Base-by-base conservation (phyloP, 23 tunicate genomes). In the Diplosoma virens region DNA sequence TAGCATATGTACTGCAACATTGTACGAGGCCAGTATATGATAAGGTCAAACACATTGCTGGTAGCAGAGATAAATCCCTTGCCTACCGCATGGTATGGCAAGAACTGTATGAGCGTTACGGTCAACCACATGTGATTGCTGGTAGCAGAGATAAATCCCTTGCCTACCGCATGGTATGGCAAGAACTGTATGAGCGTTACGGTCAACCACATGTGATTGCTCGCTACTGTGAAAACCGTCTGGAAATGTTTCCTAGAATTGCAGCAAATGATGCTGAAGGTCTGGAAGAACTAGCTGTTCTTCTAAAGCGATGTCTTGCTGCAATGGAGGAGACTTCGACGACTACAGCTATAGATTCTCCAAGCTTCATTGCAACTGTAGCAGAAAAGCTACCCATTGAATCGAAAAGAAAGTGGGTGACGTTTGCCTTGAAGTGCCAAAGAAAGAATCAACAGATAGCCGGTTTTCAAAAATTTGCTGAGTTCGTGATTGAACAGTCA, bases 91-190 rank as follows among this genome's bases (percentile, higher is more conserved):
- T 53, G 41, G 79, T 55, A 7, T 55, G 37, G 45, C 45, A 47
- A 17, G 81, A 76, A 6, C 30, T 76, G 25, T 76, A 76, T 58
- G 55, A 59, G 24, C 30, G 81, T 25, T 76, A 76, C 34, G 81
- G 81, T 2, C 81, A 58, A n/a, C 69, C 81, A 20, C 81, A 59
- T 25, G 32, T 76, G 1, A 59, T 76, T 25, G 37, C n/a, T n/a
- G n/a, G n/a, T n/a, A n/a, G n/a, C n/a, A n/a, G n/a, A n/a, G n/a
- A n/a, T n/a, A n/a, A n/a, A n/a, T n/a, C n/a, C n/a, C n/a, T n/a
- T n/a, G n/a, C n/a, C n/a, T n/a, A n/a, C n/a, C n/a, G n/a, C n/a
- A n/a, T n/a, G n/a, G n/a, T n/a, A n/a, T n/a, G n/a, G n/a, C n/a
- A n/a, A n/a, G n/a, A n/a, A n/a, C n/a, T n/a, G n/a, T n/a, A n/a